phyloP scores from a whole-genome alignment of 2,888 invertebrate species.

The Luffia ferchaultella region DNA sequence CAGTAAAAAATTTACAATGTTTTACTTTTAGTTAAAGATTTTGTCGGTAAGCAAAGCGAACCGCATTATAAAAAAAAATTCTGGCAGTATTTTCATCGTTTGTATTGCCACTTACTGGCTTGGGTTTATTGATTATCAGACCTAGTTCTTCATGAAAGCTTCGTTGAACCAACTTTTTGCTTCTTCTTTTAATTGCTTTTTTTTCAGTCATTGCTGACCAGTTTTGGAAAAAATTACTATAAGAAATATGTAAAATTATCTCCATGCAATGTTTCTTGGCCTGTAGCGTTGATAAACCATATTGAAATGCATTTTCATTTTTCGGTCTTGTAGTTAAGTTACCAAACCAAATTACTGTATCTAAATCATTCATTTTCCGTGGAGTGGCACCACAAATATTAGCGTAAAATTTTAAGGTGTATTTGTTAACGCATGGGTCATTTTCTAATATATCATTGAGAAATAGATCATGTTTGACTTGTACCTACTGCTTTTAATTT shows the following conservation, averaged over 20 bases:
- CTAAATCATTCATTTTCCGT: no score
- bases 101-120: slow-evolving; percentile 2
- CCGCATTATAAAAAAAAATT: slow-evolving; percentile 11
- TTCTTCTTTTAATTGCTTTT: not conserved
- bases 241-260: slow-evolving; percentile 7
- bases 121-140: slow-evolving; percentile 6
- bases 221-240: slow-evolving; percentile 4
- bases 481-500: no score
- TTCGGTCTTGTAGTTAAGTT: slow-evolving; percentile 2
- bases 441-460: slow-evolving; percentile 19
- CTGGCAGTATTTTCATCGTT: slow-evolving; percentile 11
- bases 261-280: slow-evolving; percentile 9
- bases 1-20: no score
- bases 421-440: slow-evolving; percentile 14
- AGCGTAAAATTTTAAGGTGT: slow-evolving; percentile 7
- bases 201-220: slow-evolving; percentile 1
- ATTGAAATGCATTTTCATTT: slow-evolving; percentile 3
- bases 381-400: slow-evolving; percentile 15
- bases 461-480: slow-evolving; percentile 17
- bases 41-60: no score
- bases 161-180: not conserved
- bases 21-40: no score
- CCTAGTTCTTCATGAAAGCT: not conserved
- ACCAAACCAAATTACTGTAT: slow-evolving; percentile 1
- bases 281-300: slow-evolving; percentile 6